A percentile compares a stretch with the other conserved stretches of the same genome.
phyloP scores from a whole-genome alignment of 2,113 vertebrate genomes.

The Lophochroa leadbeateri region DNA sequence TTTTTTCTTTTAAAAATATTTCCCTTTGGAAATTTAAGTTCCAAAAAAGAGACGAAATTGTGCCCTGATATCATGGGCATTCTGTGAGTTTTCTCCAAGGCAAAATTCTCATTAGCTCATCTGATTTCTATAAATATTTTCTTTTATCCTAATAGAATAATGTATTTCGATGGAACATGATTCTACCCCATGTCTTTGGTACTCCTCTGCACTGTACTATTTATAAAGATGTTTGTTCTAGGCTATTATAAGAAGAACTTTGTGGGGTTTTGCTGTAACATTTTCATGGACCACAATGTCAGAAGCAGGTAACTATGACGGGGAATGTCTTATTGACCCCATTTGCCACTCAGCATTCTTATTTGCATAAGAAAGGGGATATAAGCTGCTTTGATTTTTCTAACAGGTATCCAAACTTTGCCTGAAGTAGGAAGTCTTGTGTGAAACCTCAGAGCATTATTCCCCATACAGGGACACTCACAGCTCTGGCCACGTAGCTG shows the following conservation, averaged over 20 bases:
- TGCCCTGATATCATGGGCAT: neutral
- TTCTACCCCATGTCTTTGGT: neutral
- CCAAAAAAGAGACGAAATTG: neutral
- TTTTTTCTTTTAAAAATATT: neutral
- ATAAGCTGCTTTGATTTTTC: neutral
- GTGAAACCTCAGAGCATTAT: neutral
- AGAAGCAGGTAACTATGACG: accelerated
- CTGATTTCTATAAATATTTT: slow-evolving; percentile 13
- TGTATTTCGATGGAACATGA: neutral
- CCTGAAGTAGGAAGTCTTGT: neutral
- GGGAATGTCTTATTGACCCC: neutral
- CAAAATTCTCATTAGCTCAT: neutral
- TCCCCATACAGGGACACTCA: neutral
- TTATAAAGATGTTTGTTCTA: neutral
- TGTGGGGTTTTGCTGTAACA: neutral
- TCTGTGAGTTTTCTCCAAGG: neutral
- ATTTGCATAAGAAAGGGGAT: neutral
- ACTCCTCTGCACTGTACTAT: neutral
- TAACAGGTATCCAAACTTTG: neutral
- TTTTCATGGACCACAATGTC: neutral
- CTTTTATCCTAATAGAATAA: neutral
- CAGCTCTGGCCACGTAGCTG: neutral
- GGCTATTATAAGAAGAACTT: neutral
- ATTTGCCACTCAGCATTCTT: neutral
- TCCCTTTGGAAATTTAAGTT: neutral